Evolutionary conservation across 2,113 vertebrate genomes (phyloP).

Genomic region (Benitochromis conjunctus): DNA sequence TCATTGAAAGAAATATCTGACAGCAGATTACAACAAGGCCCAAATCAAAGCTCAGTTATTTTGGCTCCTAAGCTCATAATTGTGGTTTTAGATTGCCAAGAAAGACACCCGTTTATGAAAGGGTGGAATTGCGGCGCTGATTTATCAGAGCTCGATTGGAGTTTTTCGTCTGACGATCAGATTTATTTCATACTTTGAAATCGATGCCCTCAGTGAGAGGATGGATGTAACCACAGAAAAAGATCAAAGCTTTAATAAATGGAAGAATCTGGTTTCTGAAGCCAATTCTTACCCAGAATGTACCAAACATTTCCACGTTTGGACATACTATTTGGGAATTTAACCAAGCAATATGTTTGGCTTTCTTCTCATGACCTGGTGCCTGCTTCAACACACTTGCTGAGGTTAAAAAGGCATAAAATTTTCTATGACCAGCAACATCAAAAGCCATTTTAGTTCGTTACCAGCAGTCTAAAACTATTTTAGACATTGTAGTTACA

Average conservation of each 20-base stretch:
- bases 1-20: conserved; percentile 65
- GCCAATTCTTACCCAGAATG: not conserved
- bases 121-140: conserved; percentile 1
- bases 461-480: not conserved
- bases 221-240: conserved; percentile 13
- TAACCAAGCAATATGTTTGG: not conserved
- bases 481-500: not conserved
- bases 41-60: conserved; percentile 50
- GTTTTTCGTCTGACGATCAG: conserved; percentile 38
- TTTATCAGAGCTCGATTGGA: conserved; percentile 11
- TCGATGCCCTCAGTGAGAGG: conserved; percentile 27
- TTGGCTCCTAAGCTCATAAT: conserved; percentile 65
- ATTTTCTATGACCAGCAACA: not conserved
- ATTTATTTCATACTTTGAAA: conserved; percentile 46
- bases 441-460: not conserved
- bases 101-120: conserved; percentile 55
- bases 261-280: conserved; percentile 19
- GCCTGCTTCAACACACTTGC: not conserved
- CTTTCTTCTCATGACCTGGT: not conserved
- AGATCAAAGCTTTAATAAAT: conserved; percentile 10
- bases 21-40: conserved; percentile 52
- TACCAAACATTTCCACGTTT: not conserved
- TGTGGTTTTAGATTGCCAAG: conserved; percentile 64
- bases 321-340: not conserved
- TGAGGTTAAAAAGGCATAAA: not conserved